Conservation (phyloP, 2,113 vertebrate genomes). For the Pterocles gutturalis region DNA sequence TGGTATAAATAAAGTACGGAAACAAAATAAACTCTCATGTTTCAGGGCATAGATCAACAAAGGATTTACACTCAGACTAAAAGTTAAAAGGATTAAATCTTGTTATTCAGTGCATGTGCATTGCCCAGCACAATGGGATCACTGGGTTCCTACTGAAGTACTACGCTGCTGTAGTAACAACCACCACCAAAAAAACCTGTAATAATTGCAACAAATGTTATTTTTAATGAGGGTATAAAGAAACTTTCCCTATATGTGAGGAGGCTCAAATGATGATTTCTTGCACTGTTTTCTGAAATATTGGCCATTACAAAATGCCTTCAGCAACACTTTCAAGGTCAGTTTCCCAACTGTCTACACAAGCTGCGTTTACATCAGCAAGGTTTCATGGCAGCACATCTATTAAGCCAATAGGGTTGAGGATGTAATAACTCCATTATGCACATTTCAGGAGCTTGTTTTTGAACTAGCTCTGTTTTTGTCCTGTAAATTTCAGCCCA, state of each 20-base stretch:
- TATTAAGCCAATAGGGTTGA: background rate
- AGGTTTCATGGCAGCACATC: background rate
- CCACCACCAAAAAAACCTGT: background rate
- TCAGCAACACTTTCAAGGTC: background rate
- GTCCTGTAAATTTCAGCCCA: background rate
- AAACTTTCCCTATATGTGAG: background rate
- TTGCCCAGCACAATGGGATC: background rate
- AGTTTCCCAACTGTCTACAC: background rate
- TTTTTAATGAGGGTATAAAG: background rate
- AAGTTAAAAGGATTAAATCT: background rate
- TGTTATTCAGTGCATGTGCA: background rate
- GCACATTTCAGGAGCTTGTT: background rate
- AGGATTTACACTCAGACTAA: background rate
- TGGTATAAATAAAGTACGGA: background rate
- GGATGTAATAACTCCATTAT: background rate
- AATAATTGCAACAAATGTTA: background rate
- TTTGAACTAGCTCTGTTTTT: background rate
- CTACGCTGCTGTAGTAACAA: rapidly evolving
- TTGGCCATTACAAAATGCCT: rapidly evolving
- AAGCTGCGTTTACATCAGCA: rapidly evolving
- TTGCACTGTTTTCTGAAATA: background rate
- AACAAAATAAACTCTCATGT: background rate
- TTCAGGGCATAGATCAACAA: background rate
- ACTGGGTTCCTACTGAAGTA: background rate
- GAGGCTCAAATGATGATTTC: background rate